These are phyloP conservation scores for Eucera pruinosa DNA, from an alignment of 2,888 invertebrate genomes.

Conservation along the genomic window DNA sequence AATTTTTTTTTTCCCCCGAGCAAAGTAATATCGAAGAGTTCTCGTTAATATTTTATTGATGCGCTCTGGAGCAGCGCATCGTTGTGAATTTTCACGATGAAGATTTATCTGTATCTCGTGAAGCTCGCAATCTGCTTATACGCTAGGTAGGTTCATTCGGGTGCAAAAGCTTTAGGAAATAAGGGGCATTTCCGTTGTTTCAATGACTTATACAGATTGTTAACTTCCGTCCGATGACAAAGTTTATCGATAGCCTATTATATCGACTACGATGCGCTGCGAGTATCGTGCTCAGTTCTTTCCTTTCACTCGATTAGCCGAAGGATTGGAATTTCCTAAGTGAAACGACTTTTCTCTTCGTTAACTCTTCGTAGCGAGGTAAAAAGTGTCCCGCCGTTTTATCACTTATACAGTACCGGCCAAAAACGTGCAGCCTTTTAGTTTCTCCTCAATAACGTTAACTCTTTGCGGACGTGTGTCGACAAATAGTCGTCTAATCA, in stretches of 20 bases:
- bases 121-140: conserved; percentile 4
- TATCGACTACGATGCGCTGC: conserved; percentile 6
- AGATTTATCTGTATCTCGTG: conserved; percentile 53
- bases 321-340: not conserved
- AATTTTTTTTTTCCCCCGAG: not conserved
- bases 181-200: not conserved
- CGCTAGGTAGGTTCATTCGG: not conserved
- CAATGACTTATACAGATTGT: conserved; percentile 41
- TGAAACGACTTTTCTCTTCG: conserved; percentile 40
- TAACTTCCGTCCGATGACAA: conserved; percentile 43
- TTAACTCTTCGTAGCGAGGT: too few relatives aligned
- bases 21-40: conserved; percentile 41
- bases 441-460: too few relatives aligned
- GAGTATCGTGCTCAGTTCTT: conserved; percentile 19
- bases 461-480: too few relatives aligned
- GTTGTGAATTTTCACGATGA: conserved; percentile 37
- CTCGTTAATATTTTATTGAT: conserved; percentile 66
- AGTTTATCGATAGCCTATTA: conserved; percentile 52
- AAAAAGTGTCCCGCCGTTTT: too few relatives aligned
- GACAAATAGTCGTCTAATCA: too few relatives aligned
- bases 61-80: conserved; percentile 18
- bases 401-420: too few relatives aligned
- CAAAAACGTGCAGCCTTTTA: too few relatives aligned
- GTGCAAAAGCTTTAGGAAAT: conserved; percentile 1
- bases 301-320: conserved; percentile 34